These are phyloP conservation scores for Spilogale gracilis DNA, from an alignment of 2,113 vertebrate species.

Conservation along the genomic window DNA sequence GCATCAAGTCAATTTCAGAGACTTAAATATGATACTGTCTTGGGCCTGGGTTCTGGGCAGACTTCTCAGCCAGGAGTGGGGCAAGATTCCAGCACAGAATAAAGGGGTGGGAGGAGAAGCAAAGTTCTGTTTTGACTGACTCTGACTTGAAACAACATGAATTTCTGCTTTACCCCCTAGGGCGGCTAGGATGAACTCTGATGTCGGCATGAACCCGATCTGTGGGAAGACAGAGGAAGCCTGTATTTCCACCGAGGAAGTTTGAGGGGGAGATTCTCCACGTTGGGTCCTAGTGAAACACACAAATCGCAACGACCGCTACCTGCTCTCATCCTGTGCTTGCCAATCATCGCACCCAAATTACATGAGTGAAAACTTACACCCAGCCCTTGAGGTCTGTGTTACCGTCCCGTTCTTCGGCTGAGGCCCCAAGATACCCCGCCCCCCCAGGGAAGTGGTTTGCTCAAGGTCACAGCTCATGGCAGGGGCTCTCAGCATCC, in stretches of 20 bases:
- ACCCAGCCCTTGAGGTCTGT: background rate
- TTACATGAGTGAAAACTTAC: background rate
- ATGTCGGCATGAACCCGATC: background rate
- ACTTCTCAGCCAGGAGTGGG: background rate
- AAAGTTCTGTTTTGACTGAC: background rate
- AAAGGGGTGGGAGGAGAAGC: background rate
- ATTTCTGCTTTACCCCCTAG: background rate
- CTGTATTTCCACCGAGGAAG: background rate
- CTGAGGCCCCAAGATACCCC: background rate
- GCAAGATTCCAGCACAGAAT: background rate
- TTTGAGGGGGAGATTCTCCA: background rate
- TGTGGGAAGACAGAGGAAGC: background rate
- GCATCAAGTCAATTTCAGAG: background rate
- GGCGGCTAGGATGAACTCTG: background rate
- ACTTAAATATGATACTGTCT: background rate
- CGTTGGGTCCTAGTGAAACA: background rate
- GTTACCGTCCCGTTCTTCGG: background rate
- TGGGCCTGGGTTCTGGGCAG: background rate
- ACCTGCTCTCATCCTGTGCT: too few relatives aligned
- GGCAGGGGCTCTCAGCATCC: background rate
- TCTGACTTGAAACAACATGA: background rate
- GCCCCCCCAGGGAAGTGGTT: background rate
- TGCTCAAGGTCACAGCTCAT: background rate
- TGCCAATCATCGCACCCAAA: accelerated
- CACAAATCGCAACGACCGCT: background rate